Evolutionary conservation across 2,113 vertebrate genomes (phyloP).

Genomic region (Lepisosteus oculatus): DNA sequence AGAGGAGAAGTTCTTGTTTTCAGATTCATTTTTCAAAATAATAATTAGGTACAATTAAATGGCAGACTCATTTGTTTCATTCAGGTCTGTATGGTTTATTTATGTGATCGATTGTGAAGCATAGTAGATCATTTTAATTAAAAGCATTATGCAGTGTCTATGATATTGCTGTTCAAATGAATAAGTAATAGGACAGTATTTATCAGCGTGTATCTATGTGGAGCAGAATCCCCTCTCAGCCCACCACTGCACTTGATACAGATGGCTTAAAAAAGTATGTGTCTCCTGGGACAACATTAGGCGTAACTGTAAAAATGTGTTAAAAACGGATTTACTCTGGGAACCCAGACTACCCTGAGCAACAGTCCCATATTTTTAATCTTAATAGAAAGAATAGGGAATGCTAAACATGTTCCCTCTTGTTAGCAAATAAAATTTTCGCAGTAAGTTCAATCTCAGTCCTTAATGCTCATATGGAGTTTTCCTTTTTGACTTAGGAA

Average conservation of each 20-base stretch:
- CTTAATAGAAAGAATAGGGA: too few species aligned
- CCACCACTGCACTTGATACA: too few species aligned
- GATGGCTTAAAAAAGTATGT: slow-evolving; percentile 15
- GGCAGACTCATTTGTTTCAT: slow-evolving; percentile 75
- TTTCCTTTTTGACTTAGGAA: too few species aligned
- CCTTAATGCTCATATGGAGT: too few species aligned
- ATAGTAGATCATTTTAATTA: slow-evolving; percentile 57
- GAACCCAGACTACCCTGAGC: slow-evolving; percentile 32
- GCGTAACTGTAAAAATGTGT: slow-evolving; percentile 40
- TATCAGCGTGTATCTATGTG: too few species aligned
- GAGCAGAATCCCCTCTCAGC: too few species aligned
- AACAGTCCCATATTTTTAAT: too few species aligned
- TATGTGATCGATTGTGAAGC: slow-evolving; percentile 52
- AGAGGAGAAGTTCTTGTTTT: slow-evolving; percentile 46
- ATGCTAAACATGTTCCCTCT: too few species aligned
- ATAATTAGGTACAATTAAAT: slow-evolving; percentile 80
- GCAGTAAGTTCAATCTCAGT: too few species aligned
- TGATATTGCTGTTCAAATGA: background rate
- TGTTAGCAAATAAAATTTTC: too few species aligned
- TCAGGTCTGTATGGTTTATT: slow-evolving; percentile 63
- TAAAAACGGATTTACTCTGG: slow-evolving; percentile 47
- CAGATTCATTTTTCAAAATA: slow-evolving; percentile 83
- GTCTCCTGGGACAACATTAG: slow-evolving; percentile 37
- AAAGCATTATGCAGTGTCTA: slow-evolving; percentile 20
- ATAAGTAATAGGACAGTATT: background rate